These are phyloP conservation scores for Sinelater perroti DNA, from an alignment of 2,888 invertebrate species.

Conservation along the genomic window DNA sequence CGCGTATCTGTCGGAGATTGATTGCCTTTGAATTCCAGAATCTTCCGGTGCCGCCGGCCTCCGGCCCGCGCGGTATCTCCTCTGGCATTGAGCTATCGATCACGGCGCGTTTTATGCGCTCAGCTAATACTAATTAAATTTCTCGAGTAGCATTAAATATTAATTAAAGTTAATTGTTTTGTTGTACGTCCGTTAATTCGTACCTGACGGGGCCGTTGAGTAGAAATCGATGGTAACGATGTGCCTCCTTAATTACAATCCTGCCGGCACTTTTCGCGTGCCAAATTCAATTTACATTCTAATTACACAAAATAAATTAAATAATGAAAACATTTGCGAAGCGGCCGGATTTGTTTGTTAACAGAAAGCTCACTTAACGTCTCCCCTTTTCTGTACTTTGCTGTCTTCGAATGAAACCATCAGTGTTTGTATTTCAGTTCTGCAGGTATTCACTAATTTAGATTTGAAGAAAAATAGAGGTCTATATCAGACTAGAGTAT, in stretches of 20 bases:
- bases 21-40: background rate
- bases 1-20: conserved; percentile 7
- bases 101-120: conserved; percentile 7
- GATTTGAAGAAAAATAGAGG: too few species aligned
- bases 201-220: background rate
- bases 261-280: conserved; percentile 19
- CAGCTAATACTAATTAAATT: conserved; percentile 24
- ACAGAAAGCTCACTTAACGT: too few species aligned
- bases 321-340: too few species aligned
- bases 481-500: too few species aligned
- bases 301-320: too few species aligned
- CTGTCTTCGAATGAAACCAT: too few species aligned
- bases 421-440: too few species aligned
- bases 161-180: conserved; percentile 29
- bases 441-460: too few species aligned
- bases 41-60: background rate
- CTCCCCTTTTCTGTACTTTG: too few species aligned
- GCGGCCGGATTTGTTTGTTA: too few species aligned
- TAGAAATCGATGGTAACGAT: conserved; percentile 28
- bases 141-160: conserved; percentile 28
- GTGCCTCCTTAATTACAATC: conserved; percentile 22
- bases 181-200: conserved; percentile 23
- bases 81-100: conserved; percentile 14
- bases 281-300: conserved; percentile 18
- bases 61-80: background rate